Percentiles rank a stretch among this genome's conserved stretches.
Conservation (phyloP, 2,888 invertebrate genomes). For the Tenthredo scrophulariae region DNA sequence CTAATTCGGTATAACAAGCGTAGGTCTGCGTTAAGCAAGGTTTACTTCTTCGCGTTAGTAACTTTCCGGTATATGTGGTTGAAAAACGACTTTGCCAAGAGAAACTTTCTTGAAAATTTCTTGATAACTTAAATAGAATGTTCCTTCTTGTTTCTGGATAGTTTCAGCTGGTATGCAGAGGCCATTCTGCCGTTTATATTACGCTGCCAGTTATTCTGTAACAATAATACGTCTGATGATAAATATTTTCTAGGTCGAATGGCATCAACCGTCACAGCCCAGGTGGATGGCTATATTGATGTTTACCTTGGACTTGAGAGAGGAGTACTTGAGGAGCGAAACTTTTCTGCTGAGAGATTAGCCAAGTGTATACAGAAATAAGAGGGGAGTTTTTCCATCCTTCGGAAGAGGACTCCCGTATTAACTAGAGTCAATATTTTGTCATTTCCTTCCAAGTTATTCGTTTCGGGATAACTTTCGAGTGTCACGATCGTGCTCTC, state of each 20-base stretch:
- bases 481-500: slow-evolving; percentile 23
- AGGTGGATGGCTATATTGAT: not conserved
- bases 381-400: not conserved
- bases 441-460: not conserved
- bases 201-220: not conserved
- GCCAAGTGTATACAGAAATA: not conserved
- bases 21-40: slow-evolving; percentile 15
- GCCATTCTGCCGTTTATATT: not conserved
- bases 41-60: not conserved
- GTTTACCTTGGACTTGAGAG: slow-evolving; percentile 21
- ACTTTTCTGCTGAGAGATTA: slow-evolving; percentile 10
- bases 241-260: not conserved
- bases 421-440: slow-evolving; percentile 34
- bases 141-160: not conserved
- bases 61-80: not conserved
- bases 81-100: slow-evolving; percentile 5
- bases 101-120: slow-evolving; percentile 1
- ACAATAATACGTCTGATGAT: not conserved
- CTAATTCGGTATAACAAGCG: slow-evolving; percentile 10
- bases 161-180: not conserved
- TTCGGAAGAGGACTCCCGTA: not conserved
- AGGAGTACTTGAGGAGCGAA: not conserved
- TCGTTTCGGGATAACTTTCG: slow-evolving; percentile 47
- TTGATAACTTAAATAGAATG: slow-evolving; percentile 19
- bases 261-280: not conserved